These are phyloP conservation scores for Patella pellucida DNA, from an alignment of 2,888 invertebrate genomes.

Conservation along the genomic window DNA sequence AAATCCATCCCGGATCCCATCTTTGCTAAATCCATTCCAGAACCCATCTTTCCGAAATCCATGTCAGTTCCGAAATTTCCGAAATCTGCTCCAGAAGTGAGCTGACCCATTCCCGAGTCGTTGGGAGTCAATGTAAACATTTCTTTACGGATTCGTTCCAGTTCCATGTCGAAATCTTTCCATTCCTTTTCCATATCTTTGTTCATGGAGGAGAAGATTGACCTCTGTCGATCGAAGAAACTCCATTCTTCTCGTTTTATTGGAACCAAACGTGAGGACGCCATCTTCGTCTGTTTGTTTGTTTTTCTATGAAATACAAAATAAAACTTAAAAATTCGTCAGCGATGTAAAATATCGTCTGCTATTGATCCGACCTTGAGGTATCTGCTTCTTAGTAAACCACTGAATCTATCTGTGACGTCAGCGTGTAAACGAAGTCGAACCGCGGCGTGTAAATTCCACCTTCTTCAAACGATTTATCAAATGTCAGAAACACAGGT, in stretches of 20 bases:
- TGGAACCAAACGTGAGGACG: conserved; percentile 40
- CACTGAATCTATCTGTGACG: too few species aligned
- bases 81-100: conserved; percentile 6
- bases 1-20: neutral
- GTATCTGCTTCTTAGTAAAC: too few species aligned
- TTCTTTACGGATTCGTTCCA: conserved; percentile 44
- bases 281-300: neutral
- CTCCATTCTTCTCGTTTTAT: conserved; percentile 38
- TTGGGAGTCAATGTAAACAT: conserved; percentile 48
- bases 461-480: too few species aligned
- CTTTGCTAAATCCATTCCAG: conserved; percentile 9
- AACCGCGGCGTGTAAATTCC: too few species aligned
- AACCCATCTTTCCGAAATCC: conserved; percentile 3
- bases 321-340: too few species aligned
- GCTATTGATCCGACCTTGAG: too few species aligned
- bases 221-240: conserved; percentile 46
- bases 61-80: conserved; percentile 6
- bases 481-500: too few species aligned
- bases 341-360: too few species aligned
- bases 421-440: too few species aligned
- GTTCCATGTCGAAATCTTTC: conserved; percentile 47
- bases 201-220: conserved; percentile 37
- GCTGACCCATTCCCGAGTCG: too few species aligned
- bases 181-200: conserved; percentile 38
- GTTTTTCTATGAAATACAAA: too few species aligned